Conservation (phyloP, 2,797 vertebrate genomes). For the Pangasius macronema region DNA sequence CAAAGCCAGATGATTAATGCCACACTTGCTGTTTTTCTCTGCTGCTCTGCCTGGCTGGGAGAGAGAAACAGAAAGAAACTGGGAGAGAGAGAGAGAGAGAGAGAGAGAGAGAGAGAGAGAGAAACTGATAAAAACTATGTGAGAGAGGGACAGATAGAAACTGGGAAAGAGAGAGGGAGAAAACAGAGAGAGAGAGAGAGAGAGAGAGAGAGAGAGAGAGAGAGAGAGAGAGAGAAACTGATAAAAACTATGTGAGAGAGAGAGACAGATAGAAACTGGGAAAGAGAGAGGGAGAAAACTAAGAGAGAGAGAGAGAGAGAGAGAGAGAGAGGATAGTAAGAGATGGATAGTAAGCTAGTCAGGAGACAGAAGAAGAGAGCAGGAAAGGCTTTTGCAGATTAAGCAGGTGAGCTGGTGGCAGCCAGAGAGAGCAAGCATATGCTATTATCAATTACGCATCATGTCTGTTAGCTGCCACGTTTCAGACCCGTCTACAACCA, state of each 20-base stretch:
- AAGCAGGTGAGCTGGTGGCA: constrained; percentile 61
- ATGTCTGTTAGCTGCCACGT: constrained; percentile 47
- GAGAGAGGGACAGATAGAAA: background rate
- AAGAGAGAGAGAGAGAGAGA: background rate
- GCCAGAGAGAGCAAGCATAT: constrained; percentile 65
- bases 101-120: constrained; percentile 15
- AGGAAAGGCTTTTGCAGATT: constrained; percentile 56
- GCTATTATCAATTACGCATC: constrained; percentile 75
- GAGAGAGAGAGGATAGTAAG: constrained; percentile 31
- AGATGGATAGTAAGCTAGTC: constrained; percentile 1
- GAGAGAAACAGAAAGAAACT: background rate
- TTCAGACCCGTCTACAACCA: constrained; percentile 28
- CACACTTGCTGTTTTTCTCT: constrained; percentile 64
- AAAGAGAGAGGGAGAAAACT: constrained; percentile 13
- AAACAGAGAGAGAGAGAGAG: background rate
- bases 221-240: background rate
- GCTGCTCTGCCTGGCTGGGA: constrained; percentile 23
- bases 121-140: background rate
- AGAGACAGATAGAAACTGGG: background rate
- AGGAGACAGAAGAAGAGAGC: constrained; percentile 17
- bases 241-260: background rate
- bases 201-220: constrained; percentile 29
- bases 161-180: constrained; percentile 22
- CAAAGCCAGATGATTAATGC: constrained; percentile 69
- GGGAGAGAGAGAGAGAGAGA: constrained; percentile 6